Evolutionary conservation across 2,888 invertebrate genomes (phyloP), one percentile per base, ranked within the genome.

Genomic region (Meandrusa payeni): DNA sequence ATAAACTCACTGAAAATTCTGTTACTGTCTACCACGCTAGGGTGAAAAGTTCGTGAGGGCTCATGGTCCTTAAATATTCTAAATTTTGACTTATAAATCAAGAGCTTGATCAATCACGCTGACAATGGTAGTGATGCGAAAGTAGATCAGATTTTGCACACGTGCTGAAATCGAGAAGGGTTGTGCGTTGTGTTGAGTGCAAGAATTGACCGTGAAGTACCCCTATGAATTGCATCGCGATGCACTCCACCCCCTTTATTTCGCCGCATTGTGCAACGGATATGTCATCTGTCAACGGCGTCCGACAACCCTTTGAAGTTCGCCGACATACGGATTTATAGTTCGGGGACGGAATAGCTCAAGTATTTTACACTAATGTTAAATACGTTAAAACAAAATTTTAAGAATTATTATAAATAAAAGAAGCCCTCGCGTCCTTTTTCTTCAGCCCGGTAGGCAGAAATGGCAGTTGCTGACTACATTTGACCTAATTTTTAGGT

Each of bases 171-270:
- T 54, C 42, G 55, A 64, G 65, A 71, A 65, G 67, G 71, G 69
- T 69, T 69, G 69, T 55, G 69, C 64, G 46, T 55, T 72, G 81
- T 82, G 70, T 86, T 68, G 55, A 66, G 65, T 85, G 70, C 85
- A 63, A 56, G 57, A 64, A 71, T 70, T 76, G 72, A 69, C 73
- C 72, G 71, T 74, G 58, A 62, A 82, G 73, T 82, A 67, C 86
- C 86, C 86, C 77, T 85, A 86, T 86, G 70, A 73, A 76, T 83
- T 79, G 82, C 86, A 85, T 74, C 54, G 77, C 76, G 65, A 71
- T 83, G 81, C 83, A 82, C 69, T 79, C 70, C 72, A 82, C 80
- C 83, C n/a, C 85, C 78, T 81, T 76, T 69, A 76, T 71, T 64
- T 63, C 59, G 55, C 57, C 61, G 68, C 61, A 76, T 86, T 86